phyloP scores from a whole-genome alignment of 2,797 vertebrate genomes.

The Enoplosus armatus region DNA sequence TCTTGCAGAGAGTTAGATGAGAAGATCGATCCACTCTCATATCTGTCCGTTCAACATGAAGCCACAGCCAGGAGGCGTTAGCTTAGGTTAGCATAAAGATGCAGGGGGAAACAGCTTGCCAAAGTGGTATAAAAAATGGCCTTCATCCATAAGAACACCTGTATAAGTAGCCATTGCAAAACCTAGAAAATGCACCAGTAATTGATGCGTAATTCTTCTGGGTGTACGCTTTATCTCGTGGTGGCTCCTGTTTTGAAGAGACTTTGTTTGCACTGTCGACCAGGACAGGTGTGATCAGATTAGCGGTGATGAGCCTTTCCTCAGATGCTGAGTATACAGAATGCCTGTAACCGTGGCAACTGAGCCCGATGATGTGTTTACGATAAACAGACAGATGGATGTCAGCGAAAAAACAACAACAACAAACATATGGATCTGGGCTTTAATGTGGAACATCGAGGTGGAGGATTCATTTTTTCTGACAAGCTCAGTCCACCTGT shows the following conservation, averaged over 20 bases:
- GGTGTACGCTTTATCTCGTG: neutral
- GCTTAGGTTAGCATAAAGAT: neutral
- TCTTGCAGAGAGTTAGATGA: neutral
- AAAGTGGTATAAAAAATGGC: neutral
- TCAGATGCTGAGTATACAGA: constrained; percentile 27
- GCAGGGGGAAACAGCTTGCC: neutral
- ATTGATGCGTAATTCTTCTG: neutral
- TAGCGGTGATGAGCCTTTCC: constrained; percentile 16
- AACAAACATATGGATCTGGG: constrained; percentile 42
- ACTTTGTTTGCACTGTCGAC: constrained; percentile 12
- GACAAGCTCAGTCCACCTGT: no score
- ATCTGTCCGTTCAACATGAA: neutral
- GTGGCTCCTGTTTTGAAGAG: neutral
- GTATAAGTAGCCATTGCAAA: neutral
- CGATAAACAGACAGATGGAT: constrained; percentile 46
- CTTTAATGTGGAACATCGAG: neutral
- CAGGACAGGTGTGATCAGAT: constrained; percentile 40
- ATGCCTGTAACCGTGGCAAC: constrained; percentile 32
- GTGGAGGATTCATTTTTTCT: neutral
- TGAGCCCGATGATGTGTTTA: constrained; percentile 27
- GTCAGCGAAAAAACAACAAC: neutral
- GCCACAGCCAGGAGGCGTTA: neutral
- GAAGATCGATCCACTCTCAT: neutral
- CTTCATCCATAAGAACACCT: neutral
- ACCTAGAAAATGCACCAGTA: neutral